Conservation (phyloP, 2,113 vertebrate genomes). For the Lamprologus speciosus region DNA sequence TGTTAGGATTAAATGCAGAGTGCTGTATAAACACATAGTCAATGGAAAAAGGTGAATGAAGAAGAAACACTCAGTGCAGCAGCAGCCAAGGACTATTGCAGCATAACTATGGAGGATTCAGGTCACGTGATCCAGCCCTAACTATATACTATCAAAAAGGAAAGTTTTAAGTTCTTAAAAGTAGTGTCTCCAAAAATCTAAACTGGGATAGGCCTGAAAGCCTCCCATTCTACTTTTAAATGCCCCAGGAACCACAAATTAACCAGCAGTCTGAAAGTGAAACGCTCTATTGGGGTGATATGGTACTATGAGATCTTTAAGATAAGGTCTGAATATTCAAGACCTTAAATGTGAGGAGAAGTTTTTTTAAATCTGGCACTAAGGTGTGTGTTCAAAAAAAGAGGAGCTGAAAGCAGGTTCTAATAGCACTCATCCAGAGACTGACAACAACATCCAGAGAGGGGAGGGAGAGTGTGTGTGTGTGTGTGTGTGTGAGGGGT, state of each 20-base stretch:
- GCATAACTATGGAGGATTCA: neutral
- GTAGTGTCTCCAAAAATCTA: neutral
- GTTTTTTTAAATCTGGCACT: neutral
- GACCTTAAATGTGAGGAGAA: neutral
- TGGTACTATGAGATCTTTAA: neutral
- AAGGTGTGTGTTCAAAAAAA: neutral
- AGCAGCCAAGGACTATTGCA: neutral
- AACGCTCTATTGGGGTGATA: neutral
- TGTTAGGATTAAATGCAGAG: neutral
- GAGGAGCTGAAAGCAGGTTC: slow-evolving; percentile 24
- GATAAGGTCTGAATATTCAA: neutral
- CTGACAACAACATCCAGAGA: slow-evolving; percentile 20
- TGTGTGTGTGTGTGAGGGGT: neutral
- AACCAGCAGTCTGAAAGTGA: neutral
- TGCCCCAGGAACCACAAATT: neutral
- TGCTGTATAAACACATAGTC: neutral
- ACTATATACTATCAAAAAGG: neutral
- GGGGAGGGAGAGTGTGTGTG: neutral
- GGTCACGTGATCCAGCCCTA: neutral
- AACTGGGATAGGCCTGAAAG: neutral
- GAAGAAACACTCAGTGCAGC: neutral
- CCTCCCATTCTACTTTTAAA: neutral
- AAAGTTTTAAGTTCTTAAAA: neutral
- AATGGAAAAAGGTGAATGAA: neutral
- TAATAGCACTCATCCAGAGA: slow-evolving; percentile 31